Percentiles rank a stretch among this genome's conserved stretches.
These are phyloP conservation scores for Scartelaos histophorus DNA, from an alignment of 2,113 vertebrate genomes.

Conservation along the genomic window DNA sequence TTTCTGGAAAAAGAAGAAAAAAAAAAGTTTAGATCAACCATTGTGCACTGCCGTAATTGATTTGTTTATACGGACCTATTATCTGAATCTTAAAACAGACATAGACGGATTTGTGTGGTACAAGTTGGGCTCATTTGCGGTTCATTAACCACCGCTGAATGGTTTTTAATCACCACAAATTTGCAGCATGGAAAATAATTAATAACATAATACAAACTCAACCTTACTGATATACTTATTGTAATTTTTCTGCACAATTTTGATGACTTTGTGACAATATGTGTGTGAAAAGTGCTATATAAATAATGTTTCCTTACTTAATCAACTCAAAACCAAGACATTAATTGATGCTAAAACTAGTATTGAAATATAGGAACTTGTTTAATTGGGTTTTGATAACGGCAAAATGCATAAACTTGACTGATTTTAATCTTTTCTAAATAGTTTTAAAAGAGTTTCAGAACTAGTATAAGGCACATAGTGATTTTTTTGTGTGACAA, in stretches of 20 bases:
- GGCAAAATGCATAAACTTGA: too few species aligned
- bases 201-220: too few species aligned
- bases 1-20: slow-evolving; percentile 81
- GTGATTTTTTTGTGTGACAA: too few species aligned
- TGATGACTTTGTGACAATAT: too few species aligned
- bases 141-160: neutral
- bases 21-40: slow-evolving; percentile 10
- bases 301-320: too few species aligned
- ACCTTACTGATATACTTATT: too few species aligned
- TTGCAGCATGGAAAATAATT: neutral
- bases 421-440: too few species aligned
- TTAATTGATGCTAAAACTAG: neutral
- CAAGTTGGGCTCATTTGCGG: neutral
- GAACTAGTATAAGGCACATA: too few species aligned
- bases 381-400: too few species aligned
- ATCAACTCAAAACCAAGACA: neutral
- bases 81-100: neutral
- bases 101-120: neutral
- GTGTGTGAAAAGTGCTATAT: too few species aligned
- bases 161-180: neutral
- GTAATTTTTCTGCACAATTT: too few species aligned
- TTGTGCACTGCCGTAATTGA: neutral
- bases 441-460: too few species aligned
- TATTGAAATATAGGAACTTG: neutral
- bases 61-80: neutral